A percentile compares a stretch with the other conserved stretches of the same genome.
Evolutionary conservation across 2,797 vertebrate species (phyloP).

Genomic region (Trachops cirrhosus): DNA sequence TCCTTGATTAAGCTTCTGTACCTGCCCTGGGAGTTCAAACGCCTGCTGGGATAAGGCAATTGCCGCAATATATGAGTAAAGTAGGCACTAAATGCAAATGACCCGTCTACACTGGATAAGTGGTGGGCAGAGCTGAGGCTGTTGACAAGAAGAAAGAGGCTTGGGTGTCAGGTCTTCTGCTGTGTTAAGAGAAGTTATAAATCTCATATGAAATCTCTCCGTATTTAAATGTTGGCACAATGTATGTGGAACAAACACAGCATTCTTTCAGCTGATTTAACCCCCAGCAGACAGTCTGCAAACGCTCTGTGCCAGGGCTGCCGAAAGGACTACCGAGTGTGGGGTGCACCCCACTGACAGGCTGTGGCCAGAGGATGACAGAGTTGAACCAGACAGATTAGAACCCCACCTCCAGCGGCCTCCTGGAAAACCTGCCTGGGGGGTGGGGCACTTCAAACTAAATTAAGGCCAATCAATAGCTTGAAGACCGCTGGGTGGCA

Average conservation of each 20-base stretch:
- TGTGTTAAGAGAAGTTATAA: background rate
- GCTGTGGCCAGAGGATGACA: background rate
- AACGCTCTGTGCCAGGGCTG: background rate
- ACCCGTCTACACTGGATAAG: background rate
- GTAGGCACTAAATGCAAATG: background rate
- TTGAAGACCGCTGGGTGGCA: background rate
- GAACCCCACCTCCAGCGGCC: background rate
- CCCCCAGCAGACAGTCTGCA: background rate
- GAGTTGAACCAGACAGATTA: background rate
- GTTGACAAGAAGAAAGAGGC: background rate
- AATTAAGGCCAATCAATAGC: background rate
- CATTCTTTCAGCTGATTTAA: background rate
- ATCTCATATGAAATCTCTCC: background rate
- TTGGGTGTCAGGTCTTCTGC: background rate
- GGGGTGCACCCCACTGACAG: background rate
- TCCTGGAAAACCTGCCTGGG: background rate
- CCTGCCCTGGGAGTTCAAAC: background rate
- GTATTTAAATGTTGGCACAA: background rate
- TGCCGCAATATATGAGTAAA: background rate
- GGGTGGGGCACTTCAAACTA: background rate
- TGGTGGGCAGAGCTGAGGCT: background rate
- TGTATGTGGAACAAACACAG: background rate
- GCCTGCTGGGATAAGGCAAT: background rate
- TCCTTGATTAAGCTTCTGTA: background rate
- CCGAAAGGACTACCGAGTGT: background rate